phyloP scores from a whole-genome alignment of 1,140 invertebrate species.

The Lasioglossum albipes region DNA sequence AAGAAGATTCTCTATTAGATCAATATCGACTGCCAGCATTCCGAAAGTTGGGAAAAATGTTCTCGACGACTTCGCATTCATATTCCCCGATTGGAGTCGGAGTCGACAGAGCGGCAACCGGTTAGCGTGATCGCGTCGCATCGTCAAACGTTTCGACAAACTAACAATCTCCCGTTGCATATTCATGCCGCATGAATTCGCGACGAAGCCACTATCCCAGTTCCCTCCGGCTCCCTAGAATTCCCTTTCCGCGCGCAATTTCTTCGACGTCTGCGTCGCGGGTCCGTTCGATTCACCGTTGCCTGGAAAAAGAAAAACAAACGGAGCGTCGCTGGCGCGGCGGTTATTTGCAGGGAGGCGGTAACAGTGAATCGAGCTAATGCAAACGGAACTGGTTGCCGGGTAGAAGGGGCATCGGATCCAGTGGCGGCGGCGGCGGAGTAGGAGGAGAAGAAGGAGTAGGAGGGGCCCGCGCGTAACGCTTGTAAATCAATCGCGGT shows the following conservation, averaged over 20 bases:
- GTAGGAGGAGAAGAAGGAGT: not conserved
- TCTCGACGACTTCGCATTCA: too few relatives aligned
- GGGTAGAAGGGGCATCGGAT: too few relatives aligned
- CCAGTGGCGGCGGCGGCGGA: too few relatives aligned
- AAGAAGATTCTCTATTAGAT: too few relatives aligned
- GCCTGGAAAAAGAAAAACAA: constrained; percentile 7
- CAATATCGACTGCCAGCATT: too few relatives aligned
- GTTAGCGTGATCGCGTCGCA: too few relatives aligned
- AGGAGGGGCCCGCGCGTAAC: too few relatives aligned
- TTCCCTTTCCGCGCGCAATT: not conserved
- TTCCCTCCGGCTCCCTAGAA: not conserved
- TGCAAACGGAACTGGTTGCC: constrained; percentile 38
- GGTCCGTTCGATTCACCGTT: constrained; percentile 28
- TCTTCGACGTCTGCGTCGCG: too few relatives aligned
- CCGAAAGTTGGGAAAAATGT: too few relatives aligned
- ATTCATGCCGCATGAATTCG: not conserved
- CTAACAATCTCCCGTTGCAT: not conserved
- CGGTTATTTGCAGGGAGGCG: not conserved
- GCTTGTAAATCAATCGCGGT: not conserved
- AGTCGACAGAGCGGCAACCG: too few relatives aligned
- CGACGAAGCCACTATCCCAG: not conserved
- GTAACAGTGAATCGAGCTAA: constrained; percentile 42
- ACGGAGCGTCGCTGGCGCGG: not conserved
- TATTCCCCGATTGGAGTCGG: too few relatives aligned
- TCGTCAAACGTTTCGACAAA: too few relatives aligned